Percentiles rank a stretch among this genome's conserved stretches.
Conservation (phyloP, 1,140 invertebrate genomes). For the Tetraneura akinire region DNA sequence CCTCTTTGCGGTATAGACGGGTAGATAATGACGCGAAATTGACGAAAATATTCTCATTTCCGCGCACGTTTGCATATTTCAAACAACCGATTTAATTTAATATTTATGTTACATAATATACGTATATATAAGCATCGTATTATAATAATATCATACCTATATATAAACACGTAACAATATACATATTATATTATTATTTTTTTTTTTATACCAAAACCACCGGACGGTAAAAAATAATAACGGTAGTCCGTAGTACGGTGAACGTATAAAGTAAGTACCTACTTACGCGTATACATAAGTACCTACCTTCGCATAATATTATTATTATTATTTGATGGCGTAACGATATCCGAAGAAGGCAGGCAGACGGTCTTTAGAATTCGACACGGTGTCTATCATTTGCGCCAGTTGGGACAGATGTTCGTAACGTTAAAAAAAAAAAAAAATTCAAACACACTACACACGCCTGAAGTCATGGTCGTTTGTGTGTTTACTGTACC, state of each 20-base stretch:
- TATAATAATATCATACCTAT: no score
- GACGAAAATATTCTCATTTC: neutral
- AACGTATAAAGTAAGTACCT: no score
- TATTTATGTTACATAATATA: no score
- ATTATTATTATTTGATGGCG: neutral
- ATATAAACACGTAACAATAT: neutral
- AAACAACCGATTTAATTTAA: neutral
- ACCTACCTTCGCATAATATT: no score
- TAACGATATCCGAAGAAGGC: constrained; percentile 1
- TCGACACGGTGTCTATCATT: constrained; percentile 20
- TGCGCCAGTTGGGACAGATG: constrained; percentile 21
- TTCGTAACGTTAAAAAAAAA: constrained; percentile 3
- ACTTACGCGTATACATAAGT: no score
- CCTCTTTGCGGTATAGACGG: neutral
- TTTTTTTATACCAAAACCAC: neutral
- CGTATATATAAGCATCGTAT: no score
- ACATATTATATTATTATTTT: neutral
- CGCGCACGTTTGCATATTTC: neutral
- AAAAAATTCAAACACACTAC: neutral
- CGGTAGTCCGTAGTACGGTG: neutral
- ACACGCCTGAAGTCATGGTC: neutral
- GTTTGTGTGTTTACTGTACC: neutral
- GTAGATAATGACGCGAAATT: constrained; percentile 1
- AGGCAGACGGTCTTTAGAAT: constrained; percentile 8
- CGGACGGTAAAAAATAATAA: neutral